phyloP scores from a whole-genome alignment of 2,113 vertebrate genomes.

The Sminthopsis crassicaudata region DNA sequence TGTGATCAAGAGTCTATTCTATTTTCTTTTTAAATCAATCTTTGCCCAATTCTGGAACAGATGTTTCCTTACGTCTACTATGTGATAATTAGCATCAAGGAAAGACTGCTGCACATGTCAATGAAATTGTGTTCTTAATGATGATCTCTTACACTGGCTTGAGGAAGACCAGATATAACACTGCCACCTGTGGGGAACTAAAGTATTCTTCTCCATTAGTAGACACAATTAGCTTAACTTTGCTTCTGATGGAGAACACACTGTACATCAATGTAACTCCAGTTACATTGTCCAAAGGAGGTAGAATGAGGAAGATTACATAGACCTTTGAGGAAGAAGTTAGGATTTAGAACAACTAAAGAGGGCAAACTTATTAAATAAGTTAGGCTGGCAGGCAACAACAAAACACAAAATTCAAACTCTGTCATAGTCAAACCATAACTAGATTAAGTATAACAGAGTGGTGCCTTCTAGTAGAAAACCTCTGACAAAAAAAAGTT shows the following conservation, averaged over 20 bases:
- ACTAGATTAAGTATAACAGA: conserved; percentile 5
- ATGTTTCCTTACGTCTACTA: not conserved
- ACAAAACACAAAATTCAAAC: conserved; percentile 47
- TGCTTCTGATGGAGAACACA: conserved; percentile 32
- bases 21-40: conserved; percentile 13
- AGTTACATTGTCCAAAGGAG: conserved; percentile 28
- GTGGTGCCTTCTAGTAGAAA: not conserved
- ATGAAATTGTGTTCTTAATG: conserved; percentile 4
- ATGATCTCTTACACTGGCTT: conserved; percentile 20
- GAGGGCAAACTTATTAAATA: conserved; percentile 27
- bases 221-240: conserved; percentile 11
- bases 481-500: not conserved
- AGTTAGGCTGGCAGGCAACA: not conserved
- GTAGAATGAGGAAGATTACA: conserved; percentile 37
- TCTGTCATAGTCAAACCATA: conserved; percentile 46
- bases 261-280: not conserved
- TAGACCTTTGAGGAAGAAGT: conserved; percentile 3
- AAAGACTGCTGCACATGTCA: not conserved
- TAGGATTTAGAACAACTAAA: conserved; percentile 42
- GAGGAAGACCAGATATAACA: not conserved
- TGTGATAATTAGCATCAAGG: conserved; percentile 29
- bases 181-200: conserved; percentile 18
- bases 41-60: conserved; percentile 39
- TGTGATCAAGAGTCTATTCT: conserved; percentile 1
- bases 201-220: conserved; percentile 10